Percentiles rank a stretch among this genome's conserved stretches.
These are phyloP conservation scores for Pachymerium ferrugineum DNA, from an alignment of 2,888 invertebrate species.

Conservation along the genomic window DNA sequence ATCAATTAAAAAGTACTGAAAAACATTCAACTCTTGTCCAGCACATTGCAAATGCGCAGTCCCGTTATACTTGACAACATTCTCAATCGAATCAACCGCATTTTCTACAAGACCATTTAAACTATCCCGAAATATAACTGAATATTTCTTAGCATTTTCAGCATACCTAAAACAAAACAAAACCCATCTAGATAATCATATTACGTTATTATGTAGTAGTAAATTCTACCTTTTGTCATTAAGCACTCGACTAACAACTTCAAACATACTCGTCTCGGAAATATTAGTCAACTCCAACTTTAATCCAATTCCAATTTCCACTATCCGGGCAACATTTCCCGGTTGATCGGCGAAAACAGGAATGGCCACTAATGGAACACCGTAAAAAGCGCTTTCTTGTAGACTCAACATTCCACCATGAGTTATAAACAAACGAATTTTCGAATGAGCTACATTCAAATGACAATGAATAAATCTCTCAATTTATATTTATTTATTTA, in stretches of 20 bases:
- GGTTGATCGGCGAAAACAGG: conserved; percentile 33
- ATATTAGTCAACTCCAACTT: neutral
- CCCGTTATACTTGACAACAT: neutral
- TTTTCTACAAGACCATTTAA: neutral
- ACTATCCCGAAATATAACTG: neutral
- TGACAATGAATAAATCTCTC: too few species aligned
- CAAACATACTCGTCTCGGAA: neutral
- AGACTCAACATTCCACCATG: conserved; percentile 33
- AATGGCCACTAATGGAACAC: conserved; percentile 33
- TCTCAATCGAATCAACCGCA: conserved; percentile 1
- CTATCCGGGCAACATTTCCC: conserved; percentile 29
- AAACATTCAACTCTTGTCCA: neutral
- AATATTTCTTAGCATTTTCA: neutral
- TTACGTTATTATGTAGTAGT: too few species aligned
- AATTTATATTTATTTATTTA: neutral
- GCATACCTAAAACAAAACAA: neutral
- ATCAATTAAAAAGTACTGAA: conserved; percentile 23
- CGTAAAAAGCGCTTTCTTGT: conserved; percentile 31
- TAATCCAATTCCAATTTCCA: neutral
- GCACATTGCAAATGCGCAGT: neutral
- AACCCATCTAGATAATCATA: too few species aligned
- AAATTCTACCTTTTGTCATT: neutral
- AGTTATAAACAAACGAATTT: conserved; percentile 33
- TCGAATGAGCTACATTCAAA: conserved; percentile 31
- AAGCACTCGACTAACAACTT: neutral